Conservation (phyloP, 2,888 invertebrate species). For the Deilephila porcellus region DNA sequence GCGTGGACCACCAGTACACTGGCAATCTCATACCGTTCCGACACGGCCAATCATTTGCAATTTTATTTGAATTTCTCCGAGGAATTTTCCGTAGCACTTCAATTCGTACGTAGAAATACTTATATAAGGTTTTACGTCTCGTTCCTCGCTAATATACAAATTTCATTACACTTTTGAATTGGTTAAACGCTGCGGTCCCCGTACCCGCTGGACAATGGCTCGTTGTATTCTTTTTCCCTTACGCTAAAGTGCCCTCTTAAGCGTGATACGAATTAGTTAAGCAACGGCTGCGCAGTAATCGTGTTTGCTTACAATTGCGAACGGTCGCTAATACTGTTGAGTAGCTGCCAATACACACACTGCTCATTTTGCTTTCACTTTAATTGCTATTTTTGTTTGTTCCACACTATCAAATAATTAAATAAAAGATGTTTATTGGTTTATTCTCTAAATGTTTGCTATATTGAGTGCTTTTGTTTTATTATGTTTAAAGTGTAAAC, state of each 20-base stretch:
- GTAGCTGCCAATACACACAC: conserved; percentile 69
- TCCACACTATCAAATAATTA: conserved; percentile 37
- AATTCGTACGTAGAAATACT: conserved; percentile 68
- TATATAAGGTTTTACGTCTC: conserved; percentile 58
- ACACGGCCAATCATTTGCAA: conserved; percentile 65
- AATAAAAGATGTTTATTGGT: conserved; percentile 26
- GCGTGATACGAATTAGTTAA: conserved; percentile 75
- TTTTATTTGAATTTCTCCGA: conserved; percentile 66
- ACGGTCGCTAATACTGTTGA: conserved; percentile 65
- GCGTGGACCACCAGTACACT: conserved; percentile 45
- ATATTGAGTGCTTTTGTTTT: not conserved
- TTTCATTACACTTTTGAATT: conserved; percentile 69
- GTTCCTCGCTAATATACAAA: conserved; percentile 64
- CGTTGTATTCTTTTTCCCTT: conserved; percentile 59
- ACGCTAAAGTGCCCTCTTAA: conserved; percentile 61
- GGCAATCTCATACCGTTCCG: conserved; percentile 64
- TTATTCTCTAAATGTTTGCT: conserved; percentile 8
- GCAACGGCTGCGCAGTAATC: conserved; percentile 69
- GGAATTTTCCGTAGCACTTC: conserved; percentile 56
- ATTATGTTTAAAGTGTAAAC: not conserved
- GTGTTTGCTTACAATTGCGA: conserved; percentile 76
- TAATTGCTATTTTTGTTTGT: conserved; percentile 62
- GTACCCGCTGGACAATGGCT: conserved; percentile 51
- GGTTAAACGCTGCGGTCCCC: conserved; percentile 55
- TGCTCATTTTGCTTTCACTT: conserved; percentile 62